A percentile compares a stretch with the other conserved stretches of the same genome.
phyloP scores from a whole-genome alignment of 2,797 vertebrate genomes.

The Echiichthys vipera region DNA sequence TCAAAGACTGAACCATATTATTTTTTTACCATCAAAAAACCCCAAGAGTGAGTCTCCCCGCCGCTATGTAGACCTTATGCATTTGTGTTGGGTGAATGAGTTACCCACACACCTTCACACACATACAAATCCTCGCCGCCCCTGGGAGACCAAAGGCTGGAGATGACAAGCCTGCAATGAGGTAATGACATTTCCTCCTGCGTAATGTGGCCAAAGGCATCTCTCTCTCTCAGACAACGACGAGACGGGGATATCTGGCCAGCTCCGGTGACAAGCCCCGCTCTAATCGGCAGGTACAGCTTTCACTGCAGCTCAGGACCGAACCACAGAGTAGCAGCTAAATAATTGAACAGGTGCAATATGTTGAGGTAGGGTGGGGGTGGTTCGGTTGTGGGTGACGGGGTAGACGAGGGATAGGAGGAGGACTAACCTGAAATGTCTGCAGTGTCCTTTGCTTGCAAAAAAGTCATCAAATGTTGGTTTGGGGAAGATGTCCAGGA shows the following conservation, averaged over 20 bases:
- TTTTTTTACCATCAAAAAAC: constrained; percentile 16
- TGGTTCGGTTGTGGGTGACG: constrained; percentile 19
- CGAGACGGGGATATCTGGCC: constrained; percentile 75
- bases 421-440: constrained; percentile 73
- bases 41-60: neutral
- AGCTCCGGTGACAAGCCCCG: constrained; percentile 75
- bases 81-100: constrained; percentile 32
- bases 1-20: neutral
- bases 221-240: constrained; percentile 58
- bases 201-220: constrained; percentile 74
- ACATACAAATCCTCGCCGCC: constrained; percentile 41
- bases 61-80: constrained; percentile 4
- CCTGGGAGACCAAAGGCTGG: constrained; percentile 64
- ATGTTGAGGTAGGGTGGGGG: constrained; percentile 80
- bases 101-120: constrained; percentile 18
- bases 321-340: constrained; percentile 82
- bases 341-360: constrained; percentile 93
- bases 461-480: constrained; percentile 81
- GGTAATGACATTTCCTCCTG: constrained; percentile 77
- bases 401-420: constrained; percentile 7
- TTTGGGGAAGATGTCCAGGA: constrained; percentile 78
- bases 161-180: constrained; percentile 74
- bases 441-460: constrained; percentile 77
- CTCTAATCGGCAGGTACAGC: constrained; percentile 90
- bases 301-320: constrained; percentile 87